Conservation (phyloP, 30 jellyfish, hydroid and myxozoan species). For the Hydractinia symbiolongicarpus region DNA sequence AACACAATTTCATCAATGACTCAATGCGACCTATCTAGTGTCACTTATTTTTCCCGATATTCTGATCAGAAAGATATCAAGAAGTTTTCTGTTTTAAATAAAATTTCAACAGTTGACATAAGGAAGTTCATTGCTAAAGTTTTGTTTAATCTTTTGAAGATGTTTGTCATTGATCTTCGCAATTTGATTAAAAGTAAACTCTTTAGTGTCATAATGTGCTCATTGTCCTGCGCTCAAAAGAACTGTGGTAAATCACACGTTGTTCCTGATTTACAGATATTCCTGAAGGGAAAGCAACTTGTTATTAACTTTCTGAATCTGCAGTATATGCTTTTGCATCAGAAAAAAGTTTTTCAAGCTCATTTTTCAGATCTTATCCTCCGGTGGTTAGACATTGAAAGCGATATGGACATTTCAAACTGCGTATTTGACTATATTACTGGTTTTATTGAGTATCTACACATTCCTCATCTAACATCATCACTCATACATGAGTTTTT, state of each 20-base stretch:
- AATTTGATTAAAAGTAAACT: neutral
- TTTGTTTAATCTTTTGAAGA: neutral
- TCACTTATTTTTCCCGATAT: no score
- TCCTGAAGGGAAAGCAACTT: neutral
- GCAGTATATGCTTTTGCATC: neutral
- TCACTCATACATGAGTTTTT: neutral
- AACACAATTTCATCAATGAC: no score
- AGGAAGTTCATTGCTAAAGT: neutral
- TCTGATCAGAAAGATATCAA: no score
- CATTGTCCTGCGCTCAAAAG: neutral
- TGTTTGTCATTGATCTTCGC: neutral
- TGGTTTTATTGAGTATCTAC: neutral
- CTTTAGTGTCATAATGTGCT: constrained; percentile 1
- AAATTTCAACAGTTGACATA: neutral
- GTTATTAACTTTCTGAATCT: neutral
- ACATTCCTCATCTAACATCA: neutral
- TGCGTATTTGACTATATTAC: neutral
- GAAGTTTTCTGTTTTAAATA: no score
- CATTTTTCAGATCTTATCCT: neutral
- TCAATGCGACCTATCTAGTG: no score
- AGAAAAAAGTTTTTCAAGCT: neutral
- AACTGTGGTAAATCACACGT: neutral
- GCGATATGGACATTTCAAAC: neutral
- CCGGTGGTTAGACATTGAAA: neutral
- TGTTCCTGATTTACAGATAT: neutral